Evolutionary conservation across 2,797 vertebrate species (phyloP).

Genomic region (Rhabdomys pumilio): DNA sequence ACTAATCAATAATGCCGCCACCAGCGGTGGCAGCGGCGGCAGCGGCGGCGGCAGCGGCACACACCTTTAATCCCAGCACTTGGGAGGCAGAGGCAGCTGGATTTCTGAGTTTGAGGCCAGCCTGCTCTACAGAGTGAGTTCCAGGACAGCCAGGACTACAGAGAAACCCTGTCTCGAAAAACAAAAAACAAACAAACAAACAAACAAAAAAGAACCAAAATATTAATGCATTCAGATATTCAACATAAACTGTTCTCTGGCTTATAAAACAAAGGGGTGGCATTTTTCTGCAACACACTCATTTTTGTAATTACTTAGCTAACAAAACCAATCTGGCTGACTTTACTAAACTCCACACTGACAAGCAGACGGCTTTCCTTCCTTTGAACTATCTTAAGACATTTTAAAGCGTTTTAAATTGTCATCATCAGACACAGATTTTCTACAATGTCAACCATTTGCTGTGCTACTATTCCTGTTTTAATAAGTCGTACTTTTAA

Average conservation of each 20-base stretch:
- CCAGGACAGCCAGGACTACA: too few relatives aligned
- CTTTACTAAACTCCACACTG: constrained; percentile 58
- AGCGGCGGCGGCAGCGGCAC: too few relatives aligned
- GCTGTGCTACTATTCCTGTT: constrained; percentile 29
- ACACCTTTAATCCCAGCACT: too few relatives aligned
- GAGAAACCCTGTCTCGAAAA: too few relatives aligned
- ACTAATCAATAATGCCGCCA: not conserved
- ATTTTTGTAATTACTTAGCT: constrained; percentile 64
- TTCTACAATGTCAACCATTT: constrained; percentile 52
- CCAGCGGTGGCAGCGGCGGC: too few relatives aligned
- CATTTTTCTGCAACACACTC: constrained; percentile 56
- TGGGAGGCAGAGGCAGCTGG: too few relatives aligned
- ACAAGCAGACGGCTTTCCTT: constrained; percentile 59
- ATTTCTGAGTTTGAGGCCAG: too few relatives aligned
- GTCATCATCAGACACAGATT: constrained; percentile 21
- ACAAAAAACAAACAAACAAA: too few relatives aligned
- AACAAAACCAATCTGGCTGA: constrained; percentile 45
- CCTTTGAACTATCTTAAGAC: constrained; percentile 61
- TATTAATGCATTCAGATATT: constrained; percentile 43
- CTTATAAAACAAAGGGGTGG: not conserved
- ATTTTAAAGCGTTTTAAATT: constrained; percentile 42
- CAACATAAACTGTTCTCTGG: constrained; percentile 14
- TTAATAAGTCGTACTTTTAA: constrained; percentile 69
- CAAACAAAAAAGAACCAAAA: constrained; percentile 46
- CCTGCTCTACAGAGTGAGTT: too few relatives aligned